Evolutionary conservation across 2,797 vertebrate species (phyloP), one percentile per base, ranked within the genome.

Genomic region (Parauchenoglanis ngamensis): DNA sequence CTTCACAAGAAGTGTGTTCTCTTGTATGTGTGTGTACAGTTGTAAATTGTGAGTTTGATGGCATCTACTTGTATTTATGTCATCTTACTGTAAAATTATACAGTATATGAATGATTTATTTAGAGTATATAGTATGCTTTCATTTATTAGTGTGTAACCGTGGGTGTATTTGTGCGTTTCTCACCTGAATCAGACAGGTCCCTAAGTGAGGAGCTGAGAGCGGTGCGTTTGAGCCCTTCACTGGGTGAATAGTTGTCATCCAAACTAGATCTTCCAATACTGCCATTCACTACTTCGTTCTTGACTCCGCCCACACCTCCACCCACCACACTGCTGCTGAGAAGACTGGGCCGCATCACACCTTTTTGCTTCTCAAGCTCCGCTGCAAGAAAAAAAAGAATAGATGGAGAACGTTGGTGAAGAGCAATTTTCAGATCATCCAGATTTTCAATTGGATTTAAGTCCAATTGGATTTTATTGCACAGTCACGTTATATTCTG

Each of bases 361-460:
- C 97, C 97, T 92, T 98, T 98, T 95, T 98, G 97, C 92, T 98
- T 98, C 93, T 98, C 97, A 5, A 98, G 94, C 90, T 98, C 97
- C 12, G 97, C 97, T 98, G 95, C 19, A 89, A 31, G 10, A 59
- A 85, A 35, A 86, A 52, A 25, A 82, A 35, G n/a, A 40, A 35
- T 31, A 67, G 28, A 31, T 67, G 28, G 65, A 67, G 65, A 67
- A 67, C 5, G 4, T 40, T 40, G 35, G 15, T 70, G 67, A 35
- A 40, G 17, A 70, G 31, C 6, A 19, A 70, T 70, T 35, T 68
- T 17, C 28, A 68, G 28, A 1, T 17, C 28, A 68, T 68, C 13
- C 65, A 68, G 65, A 68, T 67, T 67, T 67, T 68, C 65, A 31
- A 7, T 35, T 75, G 40, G 40, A 77, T 19, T n/a, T 28, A 75